Base-by-base conservation (phyloP, 2,113 vertebrate genomes). In the Vireo altiloquus region DNA sequence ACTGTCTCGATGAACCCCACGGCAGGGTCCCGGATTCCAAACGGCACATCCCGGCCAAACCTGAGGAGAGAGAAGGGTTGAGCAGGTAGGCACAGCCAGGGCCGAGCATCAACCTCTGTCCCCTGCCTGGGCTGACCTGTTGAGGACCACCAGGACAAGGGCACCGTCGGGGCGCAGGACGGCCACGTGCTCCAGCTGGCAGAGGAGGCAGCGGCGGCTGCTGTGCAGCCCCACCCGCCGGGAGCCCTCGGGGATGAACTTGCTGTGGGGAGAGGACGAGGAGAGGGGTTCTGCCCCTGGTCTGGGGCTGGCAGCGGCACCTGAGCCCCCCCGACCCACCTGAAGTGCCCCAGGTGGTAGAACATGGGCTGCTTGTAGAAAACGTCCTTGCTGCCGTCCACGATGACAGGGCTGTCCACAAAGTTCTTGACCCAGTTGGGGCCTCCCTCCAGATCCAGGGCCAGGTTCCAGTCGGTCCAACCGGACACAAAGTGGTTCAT, bases 321-420 rank as follows among this genome's bases (percentile, higher is more conserved):
- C 56, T 8, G 31, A 99, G 91, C 77, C 16, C 21, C 42, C 31
- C 10, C 0, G 0, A n/a, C 95, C 87, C 91, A 99, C 99, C 99
- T 99, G 97, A 99, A 99, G 93, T 99, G 99, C 7, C 98, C 99
- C 91, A 99, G 37, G 93, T 98, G 98, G 89, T 99, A 99, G 95
- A 99, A 99, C 94, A 98, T 98, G 11, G 99, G 99, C 96, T 99
- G 99, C 86, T 99, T 99, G 96, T 99, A 99, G 97, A 99, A 99
- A 6, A 98, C 42, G 4, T 98, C 99, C 9, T 96, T 97, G 10
- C 70, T 75, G 7, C 80, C 50, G 6, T 99, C 98, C 69, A 99
- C 99, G 0, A 99, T 99, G 69, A 99, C 8, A 0, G 99, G 98
- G 70, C 99, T 99, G 97, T 99, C 99, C 7, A 99, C 99, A 0